Evolutionary conservation across 2,888 invertebrate species (phyloP).

Genomic region (Digitonthophagus gazella): DNA sequence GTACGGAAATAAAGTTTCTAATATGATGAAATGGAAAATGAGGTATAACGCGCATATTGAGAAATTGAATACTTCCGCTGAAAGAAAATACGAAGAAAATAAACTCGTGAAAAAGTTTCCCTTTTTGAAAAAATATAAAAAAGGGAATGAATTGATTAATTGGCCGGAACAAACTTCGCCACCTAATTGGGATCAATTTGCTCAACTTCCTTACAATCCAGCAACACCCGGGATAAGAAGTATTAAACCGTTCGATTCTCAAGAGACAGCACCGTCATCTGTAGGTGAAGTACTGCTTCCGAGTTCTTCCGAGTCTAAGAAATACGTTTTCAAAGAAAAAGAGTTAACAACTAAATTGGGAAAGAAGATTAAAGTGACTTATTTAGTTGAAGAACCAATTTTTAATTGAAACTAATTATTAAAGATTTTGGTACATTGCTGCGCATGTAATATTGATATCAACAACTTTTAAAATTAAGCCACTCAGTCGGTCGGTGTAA

Average conservation of each 20-base stretch:
- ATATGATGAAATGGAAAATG: constrained; percentile 15
- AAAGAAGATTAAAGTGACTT: constrained; percentile 21
- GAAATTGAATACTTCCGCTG: background rate
- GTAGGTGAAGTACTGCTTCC: background rate
- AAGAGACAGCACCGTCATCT: background rate
- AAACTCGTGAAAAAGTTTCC: constrained; percentile 14
- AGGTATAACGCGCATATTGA: constrained; percentile 4
- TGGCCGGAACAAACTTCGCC: background rate
- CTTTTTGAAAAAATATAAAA: constrained; percentile 10
- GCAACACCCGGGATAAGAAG: background rate
- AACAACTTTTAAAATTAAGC: background rate
- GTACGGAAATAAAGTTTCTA: background rate
- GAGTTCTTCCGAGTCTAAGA: constrained; percentile 11
- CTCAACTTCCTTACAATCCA: background rate
- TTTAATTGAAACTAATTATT: background rate
- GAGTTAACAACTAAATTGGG: constrained; percentile 19
- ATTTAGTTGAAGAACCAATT: constrained; percentile 15
- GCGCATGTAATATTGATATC: background rate
- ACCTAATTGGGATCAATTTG: constrained; percentile 10
- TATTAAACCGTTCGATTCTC: background rate
- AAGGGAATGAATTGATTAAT: background rate
- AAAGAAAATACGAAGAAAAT: constrained; percentile 7
- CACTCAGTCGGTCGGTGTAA: background rate
- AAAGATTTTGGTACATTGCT: background rate
- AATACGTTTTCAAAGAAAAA: constrained; percentile 20